A percentile compares a stretch with the other conserved stretches of the same genome.
These are phyloP conservation scores for Trachymyrmex cornetzi DNA, from an alignment of 1,140 invertebrate genomes.

Conservation along the genomic window DNA sequence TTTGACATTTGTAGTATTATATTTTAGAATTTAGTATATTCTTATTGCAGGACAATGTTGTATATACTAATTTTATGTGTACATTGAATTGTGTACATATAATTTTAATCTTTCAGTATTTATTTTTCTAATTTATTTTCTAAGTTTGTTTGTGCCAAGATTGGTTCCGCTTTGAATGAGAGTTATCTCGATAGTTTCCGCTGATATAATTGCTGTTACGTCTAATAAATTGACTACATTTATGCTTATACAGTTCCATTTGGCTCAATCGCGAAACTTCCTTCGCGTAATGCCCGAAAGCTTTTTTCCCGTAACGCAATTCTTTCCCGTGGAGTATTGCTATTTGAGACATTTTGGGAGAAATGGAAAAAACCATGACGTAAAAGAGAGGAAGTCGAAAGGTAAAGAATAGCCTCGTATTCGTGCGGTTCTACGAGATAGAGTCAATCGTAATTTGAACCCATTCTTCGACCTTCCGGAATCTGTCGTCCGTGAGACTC, in stretches of 20 bases:
- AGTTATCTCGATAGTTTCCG: background rate
- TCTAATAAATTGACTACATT: slow-evolving; percentile 35
- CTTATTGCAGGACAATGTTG: background rate
- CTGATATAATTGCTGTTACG: slow-evolving; percentile 22
- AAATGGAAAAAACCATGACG: slow-evolving; percentile 12
- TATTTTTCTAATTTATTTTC: background rate
- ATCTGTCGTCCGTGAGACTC: slow-evolving; percentile 23
- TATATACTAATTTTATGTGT: background rate
- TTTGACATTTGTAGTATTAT: background rate
- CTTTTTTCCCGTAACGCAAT: slow-evolving; percentile 33
- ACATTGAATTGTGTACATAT: background rate
- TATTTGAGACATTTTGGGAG: slow-evolving; percentile 11
- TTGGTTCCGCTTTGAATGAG: background rate
- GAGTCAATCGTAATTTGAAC: slow-evolving; percentile 58
- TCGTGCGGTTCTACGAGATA: slow-evolving; percentile 39
- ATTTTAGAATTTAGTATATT: background rate
- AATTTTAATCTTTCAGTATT: slow-evolving; percentile 6
- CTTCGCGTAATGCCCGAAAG: slow-evolving; percentile 13
- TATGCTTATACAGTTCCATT: slow-evolving; percentile 35
- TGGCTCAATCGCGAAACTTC: slow-evolving; percentile 13
- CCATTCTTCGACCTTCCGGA: slow-evolving; percentile 64
- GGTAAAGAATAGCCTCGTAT: slow-evolving; percentile 44
- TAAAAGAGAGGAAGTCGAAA: slow-evolving; percentile 19
- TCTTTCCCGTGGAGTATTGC: background rate
- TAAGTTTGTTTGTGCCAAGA: background rate